Evolutionary conservation across 2,113 vertebrate species (phyloP), one percentile per base, ranked within the genome.

Genomic region (Nothocercus nigrocapillus): DNA sequence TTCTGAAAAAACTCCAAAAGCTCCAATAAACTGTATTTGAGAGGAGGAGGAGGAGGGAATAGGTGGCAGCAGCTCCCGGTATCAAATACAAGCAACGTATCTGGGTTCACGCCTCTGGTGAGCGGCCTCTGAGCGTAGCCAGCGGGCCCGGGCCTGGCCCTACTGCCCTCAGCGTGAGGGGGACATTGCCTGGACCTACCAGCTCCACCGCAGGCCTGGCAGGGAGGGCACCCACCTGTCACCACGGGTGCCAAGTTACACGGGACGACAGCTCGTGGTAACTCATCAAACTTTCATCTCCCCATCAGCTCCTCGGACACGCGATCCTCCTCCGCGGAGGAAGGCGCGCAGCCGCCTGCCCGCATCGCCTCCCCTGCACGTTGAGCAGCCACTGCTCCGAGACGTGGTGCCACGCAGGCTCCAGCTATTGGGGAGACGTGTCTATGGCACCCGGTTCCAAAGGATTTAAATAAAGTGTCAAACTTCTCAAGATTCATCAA

Each of bases 281-380:
- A 83, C 82, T 96, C 91, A 95, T 95, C 61, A 95, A 95, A 96
- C 56, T 95, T 97, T 93, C 75, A 96, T 97, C 63, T 74, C 68
- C 51, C 74, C 79, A 53, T 53, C 84, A 74, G 87, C 78, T 91
- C 74, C 75, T 34, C 45, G 40, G 94, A 85, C 94, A 96, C 32
- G 4, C 54, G 80, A 96, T 45, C 81, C 82, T 22, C 4, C 44
- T 61, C 42, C 13, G 34, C 44, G 38, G 83, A 72, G 36, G 49
- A 72, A 62, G 84, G 73, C 20, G 6, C 49, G 11, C 10, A 9
- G 49, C 21, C 21, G 21, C 49, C 47, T 9, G 18, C 47, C 49
- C 49, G 22, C 49, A 49, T 22, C 10, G 21, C 49, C 49, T 49
- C 10, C 49, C 20, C 21, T 22, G 49, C 49, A 49, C 21, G 21